Base-by-base conservation (phyloP, 2,113 vertebrate genomes). In the Anarrhichthys ocellatus region DNA sequence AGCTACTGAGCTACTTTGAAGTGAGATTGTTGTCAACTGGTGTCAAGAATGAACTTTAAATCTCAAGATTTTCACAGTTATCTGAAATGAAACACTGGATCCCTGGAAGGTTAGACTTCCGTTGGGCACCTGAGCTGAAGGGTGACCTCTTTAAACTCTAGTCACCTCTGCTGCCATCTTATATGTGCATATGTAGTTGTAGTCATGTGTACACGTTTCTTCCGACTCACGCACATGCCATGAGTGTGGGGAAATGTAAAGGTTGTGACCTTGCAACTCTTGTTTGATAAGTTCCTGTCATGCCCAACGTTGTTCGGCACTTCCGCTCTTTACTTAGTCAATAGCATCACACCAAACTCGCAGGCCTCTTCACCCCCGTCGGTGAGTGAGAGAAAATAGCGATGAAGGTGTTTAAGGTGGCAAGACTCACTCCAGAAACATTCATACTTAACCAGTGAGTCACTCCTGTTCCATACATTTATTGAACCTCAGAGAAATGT, bases 291-390 rank as follows among this genome's bases (percentile, higher is more conserved):
- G 58, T 85, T 66, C 66, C 59, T 66, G 13, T 70, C 71, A 63
- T 78, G 36, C 79, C 61, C 18, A 0, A 24, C 10, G 3, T 69
- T 75, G 65, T 73, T 84, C 63, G 58, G 48, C 62, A 52, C 67
- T 78, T 80, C 61, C 48, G 58, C 50, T 76, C 68, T 73, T 83
- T 63, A 56, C 70, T 54, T 38, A 44, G 44, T 67, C 29, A 1
- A 40, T 64, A 77, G n/a, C 52, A 42, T 63, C 56, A 29, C 66
- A 32, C 20, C n/a, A n/a, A 69, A 65, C 42, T 13, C 20, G 1
- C 44, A 17, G 59, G n/a, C 29, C 62, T 17, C 20, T 46, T 24
- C 27, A n/a, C 18, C 10, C 15, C 17, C 2, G 9, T 36, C 50
- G 18, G 22, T 40, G 8, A 22, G 58, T 9, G 2, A 36, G 3